Percentiles rank a stretch among this genome's conserved stretches.
phyloP scores from a whole-genome alignment of 2,797 vertebrate species.

The Notolepis coatsorum region DNA sequence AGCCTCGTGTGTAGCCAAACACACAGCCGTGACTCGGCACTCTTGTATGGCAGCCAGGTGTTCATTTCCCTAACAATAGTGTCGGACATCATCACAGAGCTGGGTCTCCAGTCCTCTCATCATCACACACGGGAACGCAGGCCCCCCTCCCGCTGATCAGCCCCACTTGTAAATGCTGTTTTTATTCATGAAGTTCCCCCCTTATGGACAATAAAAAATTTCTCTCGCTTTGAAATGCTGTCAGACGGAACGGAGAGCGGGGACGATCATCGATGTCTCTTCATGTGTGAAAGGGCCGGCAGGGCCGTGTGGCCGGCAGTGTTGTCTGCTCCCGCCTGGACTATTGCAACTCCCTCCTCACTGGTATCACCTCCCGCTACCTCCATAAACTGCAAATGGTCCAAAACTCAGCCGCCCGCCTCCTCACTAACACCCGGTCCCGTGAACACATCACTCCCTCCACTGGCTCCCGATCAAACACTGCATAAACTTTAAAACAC shows the following conservation, averaged over 20 bases:
- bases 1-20: slow-evolving; percentile 67
- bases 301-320: too few relatives aligned
- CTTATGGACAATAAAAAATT: slow-evolving; percentile 80
- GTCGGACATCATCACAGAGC: slow-evolving; percentile 73
- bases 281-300: neutral
- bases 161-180: slow-evolving; percentile 84
- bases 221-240: slow-evolving; percentile 80
- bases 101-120: slow-evolving; percentile 69
- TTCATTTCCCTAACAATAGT: slow-evolving; percentile 87
- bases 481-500: too few relatives aligned
- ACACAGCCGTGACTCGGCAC: slow-evolving; percentile 73
- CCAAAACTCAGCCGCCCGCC: too few relatives aligned
- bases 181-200: slow-evolving; percentile 85
- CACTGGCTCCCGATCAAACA: too few relatives aligned
- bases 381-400: too few relatives aligned
- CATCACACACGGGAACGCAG: slow-evolving; percentile 71
- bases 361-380: too few relatives aligned
- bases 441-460: too few relatives aligned
- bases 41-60: slow-evolving; percentile 81
- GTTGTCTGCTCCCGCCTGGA: too few relatives aligned
- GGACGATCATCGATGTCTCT: slow-evolving; percentile 41
- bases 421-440: too few relatives aligned
- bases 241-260: slow-evolving; percentile 63
- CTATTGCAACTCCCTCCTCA: too few relatives aligned
- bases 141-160: slow-evolving; percentile 61